Evolutionary conservation across 2,797 vertebrate genomes (phyloP).

Genomic region (Danio jaintianensis): DNA sequence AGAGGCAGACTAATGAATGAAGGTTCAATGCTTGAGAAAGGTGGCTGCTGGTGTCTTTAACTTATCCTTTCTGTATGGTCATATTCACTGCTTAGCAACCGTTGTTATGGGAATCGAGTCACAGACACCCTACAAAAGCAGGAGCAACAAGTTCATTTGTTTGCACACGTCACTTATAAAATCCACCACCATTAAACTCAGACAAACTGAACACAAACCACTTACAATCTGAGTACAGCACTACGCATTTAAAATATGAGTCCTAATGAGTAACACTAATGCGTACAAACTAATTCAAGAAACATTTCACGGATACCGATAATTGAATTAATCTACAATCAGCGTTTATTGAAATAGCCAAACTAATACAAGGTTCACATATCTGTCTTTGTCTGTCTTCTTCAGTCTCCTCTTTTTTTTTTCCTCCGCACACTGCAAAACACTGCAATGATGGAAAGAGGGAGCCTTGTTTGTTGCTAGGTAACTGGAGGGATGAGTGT

Average conservation of each 20-base stretch:
- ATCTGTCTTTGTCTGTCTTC: slow-evolving; percentile 23
- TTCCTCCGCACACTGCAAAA: slow-evolving; percentile 68
- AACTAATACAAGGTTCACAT: slow-evolving; percentile 10
- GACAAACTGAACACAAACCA: background rate
- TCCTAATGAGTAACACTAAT: background rate
- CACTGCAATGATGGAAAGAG: slow-evolving; percentile 80
- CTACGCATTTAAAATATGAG: background rate
- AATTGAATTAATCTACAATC: slow-evolving; percentile 3
- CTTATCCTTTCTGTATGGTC: slow-evolving; percentile 28
- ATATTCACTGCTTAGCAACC: slow-evolving; percentile 46
- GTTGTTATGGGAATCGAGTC: slow-evolving; percentile 56
- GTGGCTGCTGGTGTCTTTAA: slow-evolving; percentile 4
- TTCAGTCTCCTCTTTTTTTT: slow-evolving; percentile 48
- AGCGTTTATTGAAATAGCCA: background rate
- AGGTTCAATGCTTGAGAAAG: slow-evolving; percentile 15
- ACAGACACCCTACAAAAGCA: slow-evolving; percentile 21
- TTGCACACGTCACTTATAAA: background rate
- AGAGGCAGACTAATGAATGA: slow-evolving; percentile 13
- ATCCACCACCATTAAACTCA: background rate
- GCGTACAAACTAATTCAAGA: background rate
- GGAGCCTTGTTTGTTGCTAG: slow-evolving; percentile 85
- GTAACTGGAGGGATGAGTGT: slow-evolving; percentile 83
- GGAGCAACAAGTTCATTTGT: slow-evolving; percentile 32
- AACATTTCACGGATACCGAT: background rate
- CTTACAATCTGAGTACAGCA: background rate